These are phyloP conservation scores for Cariama cristata DNA, from an alignment of 2,113 vertebrate genomes.

Conservation along the genomic window DNA sequence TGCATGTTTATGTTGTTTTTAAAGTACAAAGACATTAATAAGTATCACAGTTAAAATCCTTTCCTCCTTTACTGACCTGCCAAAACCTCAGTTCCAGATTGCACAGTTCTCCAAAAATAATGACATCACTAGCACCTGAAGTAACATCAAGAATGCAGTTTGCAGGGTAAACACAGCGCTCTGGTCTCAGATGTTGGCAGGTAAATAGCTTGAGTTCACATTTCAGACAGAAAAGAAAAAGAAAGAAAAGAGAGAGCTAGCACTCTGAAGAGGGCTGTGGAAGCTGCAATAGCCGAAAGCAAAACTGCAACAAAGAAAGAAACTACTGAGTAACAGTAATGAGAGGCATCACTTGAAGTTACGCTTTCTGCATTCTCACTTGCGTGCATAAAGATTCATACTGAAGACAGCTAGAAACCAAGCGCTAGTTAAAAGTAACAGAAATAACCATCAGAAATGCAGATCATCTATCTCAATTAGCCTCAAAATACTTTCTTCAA, in stretches of 20 bases:
- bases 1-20: neutral
- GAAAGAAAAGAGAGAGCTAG: neutral
- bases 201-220: constrained; percentile 21
- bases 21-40: neutral
- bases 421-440: neutral
- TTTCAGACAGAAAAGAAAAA: constrained; percentile 14
- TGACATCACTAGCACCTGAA: constrained; percentile 23
- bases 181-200: constrained; percentile 11
- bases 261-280: neutral
- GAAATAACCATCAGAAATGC: neutral
- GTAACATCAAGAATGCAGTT: neutral
- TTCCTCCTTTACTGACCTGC: constrained; percentile 54
- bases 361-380: neutral
- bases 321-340: neutral
- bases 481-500: neutral
- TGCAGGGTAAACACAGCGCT: neutral
- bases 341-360: neutral
- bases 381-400: rapidly evolving
- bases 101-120: neutral
- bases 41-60: neutral
- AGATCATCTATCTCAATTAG: neutral
- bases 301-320: neutral
- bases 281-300: neutral
- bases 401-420: neutral
- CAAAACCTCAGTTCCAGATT: constrained; percentile 12